Base-by-base conservation (phyloP, 2,113 vertebrate species). In the Cryptomyrus ogoouensis region DNA sequence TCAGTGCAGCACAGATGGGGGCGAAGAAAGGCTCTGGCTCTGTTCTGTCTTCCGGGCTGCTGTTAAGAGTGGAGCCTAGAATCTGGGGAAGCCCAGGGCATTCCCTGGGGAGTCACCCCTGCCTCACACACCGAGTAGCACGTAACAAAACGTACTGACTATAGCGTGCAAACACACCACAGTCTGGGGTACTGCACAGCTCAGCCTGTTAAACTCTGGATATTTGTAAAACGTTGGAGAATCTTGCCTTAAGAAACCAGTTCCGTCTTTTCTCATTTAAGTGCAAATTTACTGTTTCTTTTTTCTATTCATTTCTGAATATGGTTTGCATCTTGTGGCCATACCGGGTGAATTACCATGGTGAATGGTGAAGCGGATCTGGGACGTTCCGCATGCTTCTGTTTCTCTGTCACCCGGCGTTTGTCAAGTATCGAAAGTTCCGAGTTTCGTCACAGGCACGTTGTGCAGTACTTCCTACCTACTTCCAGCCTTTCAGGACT, bases 121-220 rank as follows among this genome's bases (percentile, higher is more conserved):
- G 0, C 58, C 24, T 1, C 58, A n/a, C 24, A 62, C 58, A 27
- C 24, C 7, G 19, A 27, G 87, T 24, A 42, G 35, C 87, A n/a
- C 31, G 70, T 46, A 80, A 39, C 49, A 44, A 83, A 88, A 62
- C 58, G 90, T 56, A 83, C 44, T 83, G 70, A 77, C 70, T 88
- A 47, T 58, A 58, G 83, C 47, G 35, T 52, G 62, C 27, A 80
- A 88, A 88, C 88, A 53, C 86, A 15, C 87, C 21, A 19, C 12
- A 80, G 27, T 62, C 56, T 62, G 56, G 53, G 53, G 19, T 62
- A 13, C 8, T 62, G 1, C 7, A n/a, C 58, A 62, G 58, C 6
- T 24, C 53, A 58, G 19, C 53, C 53, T 24, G 53, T 58, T 58
- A 24, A 24, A 24, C 53, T 24, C 53, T 24, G 53, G 53, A 58